Percentiles rank a stretch among this genome's conserved stretches.
These are phyloP conservation scores for Neomorphus geoffroyi DNA, from an alignment of 2,797 vertebrate species.

Conservation along the genomic window DNA sequence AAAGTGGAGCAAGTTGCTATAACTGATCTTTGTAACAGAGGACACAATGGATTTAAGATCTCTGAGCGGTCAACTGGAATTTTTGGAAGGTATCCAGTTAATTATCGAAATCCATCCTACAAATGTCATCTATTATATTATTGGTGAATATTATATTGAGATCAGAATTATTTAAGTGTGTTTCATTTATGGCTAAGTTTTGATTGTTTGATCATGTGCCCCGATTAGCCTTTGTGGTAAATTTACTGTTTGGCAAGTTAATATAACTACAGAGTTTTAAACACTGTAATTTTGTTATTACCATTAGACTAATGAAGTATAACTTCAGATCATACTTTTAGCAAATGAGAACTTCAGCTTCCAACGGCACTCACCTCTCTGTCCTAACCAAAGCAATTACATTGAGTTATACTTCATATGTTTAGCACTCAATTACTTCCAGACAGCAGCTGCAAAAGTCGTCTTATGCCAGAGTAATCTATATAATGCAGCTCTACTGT, in stretches of 20 bases:
- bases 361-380: not conserved
- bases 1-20: not conserved
- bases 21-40: not conserved
- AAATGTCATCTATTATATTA: not conserved
- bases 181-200: not conserved
- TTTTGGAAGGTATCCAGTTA: not conserved
- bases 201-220: not conserved
- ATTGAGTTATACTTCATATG: not conserved
- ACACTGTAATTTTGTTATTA: not conserved
- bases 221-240: not conserved
- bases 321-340: not conserved
- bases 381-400: not conserved
- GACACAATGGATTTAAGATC: rapidly evolving
- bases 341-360: not conserved
- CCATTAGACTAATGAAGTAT: not conserved
- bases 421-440: not conserved
- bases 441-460: not conserved
- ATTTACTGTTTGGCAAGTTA: not conserved
- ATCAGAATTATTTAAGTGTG: not conserved
- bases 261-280: not conserved
- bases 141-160: not conserved
- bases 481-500: not conserved
- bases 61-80: not conserved
- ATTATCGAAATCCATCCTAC: not conserved
- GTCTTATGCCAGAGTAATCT: not conserved